Base-by-base conservation (phyloP, 2,888 invertebrate species). In the Pseudanteris insignis region DNA sequence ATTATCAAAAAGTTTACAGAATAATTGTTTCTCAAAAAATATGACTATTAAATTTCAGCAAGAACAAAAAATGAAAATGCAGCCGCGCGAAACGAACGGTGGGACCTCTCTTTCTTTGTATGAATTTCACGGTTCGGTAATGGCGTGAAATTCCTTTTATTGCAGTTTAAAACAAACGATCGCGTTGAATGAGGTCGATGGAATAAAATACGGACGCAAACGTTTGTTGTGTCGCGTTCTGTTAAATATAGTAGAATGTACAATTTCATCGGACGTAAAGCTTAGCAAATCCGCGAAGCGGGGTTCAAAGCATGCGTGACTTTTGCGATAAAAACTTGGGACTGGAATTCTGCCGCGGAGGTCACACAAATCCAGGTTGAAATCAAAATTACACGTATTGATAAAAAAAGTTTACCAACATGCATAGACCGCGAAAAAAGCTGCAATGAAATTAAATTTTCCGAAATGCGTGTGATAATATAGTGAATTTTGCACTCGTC, bases 91-190 rank as follows among this genome's bases (percentile, higher is more conserved):
- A 11, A 25, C 44, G 15, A 18, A 18, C 30, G 30, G 14, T 12
- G 14, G n/a, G 25, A 30, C 18, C 8, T 8, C 33, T 33, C 10
- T 24, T 33, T 30, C 33, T 32, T 44, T 44, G 33, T 44, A 33
- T 33, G 32, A 44, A 44, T 33, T 44, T 44, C 24, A 44, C 26
- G 44, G 25, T 15, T 44, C 25, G 26, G 44, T 26, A 44, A 44
- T 44, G 33, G 15, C 25, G 15, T 44, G 44, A 44, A 44, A 44
- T 44, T 32, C 11, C 26, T 15, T 44, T 32, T 15, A 44, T 44
- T 33, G 14, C 44, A 26, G 13, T 44, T 25, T 15, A 32, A 44
- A 44, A 33, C 44, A 33, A 44, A 25, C 18, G 41, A 11, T 30
- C 2, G 13, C 3, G 4, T 7, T 1, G 24, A 13, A 43, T 40